Evolutionary conservation across 2,888 invertebrate species (phyloP).

Genomic region (Miltochrista miniata): DNA sequence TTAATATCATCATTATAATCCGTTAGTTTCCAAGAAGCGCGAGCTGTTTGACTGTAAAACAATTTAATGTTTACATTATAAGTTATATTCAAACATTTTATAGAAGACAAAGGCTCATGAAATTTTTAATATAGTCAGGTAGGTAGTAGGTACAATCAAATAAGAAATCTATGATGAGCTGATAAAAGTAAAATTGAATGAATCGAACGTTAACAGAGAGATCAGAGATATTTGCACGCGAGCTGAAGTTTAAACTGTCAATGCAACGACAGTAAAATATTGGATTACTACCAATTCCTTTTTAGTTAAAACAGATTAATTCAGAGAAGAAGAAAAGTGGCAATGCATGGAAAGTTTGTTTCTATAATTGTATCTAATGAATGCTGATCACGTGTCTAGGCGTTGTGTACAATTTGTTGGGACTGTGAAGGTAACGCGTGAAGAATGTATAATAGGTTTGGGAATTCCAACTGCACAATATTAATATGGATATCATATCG

Average conservation of each 20-base stretch:
- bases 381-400: conserved; percentile 38
- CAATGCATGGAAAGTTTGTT: conserved; percentile 24
- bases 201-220: conserved; percentile 37
- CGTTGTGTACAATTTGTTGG: conserved; percentile 50
- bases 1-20: conserved; percentile 1
- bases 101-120: conserved; percentile 31
- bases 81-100: conserved; percentile 22
- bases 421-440: conserved; percentile 33
- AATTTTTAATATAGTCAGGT: neutral
- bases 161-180: conserved; percentile 20
- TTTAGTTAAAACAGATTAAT: conserved; percentile 18
- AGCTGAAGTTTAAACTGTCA: conserved; percentile 40
- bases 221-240: conserved; percentile 61
- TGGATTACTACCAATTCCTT: conserved; percentile 25
- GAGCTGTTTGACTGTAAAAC: conserved; percentile 32
- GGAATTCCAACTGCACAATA: conserved; percentile 31
- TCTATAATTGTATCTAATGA: conserved; percentile 18
- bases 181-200: conserved; percentile 22
- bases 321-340: conserved; percentile 21
- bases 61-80: conserved; percentile 23
- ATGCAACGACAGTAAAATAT: conserved; percentile 16
- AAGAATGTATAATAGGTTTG: conserved; percentile 40
- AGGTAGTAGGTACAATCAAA: conserved; percentile 10
- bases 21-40: conserved; percentile 27
- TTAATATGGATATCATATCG: conserved; percentile 28